Evolutionary conservation across 2,797 vertebrate species (phyloP), one percentile per base, ranked within the genome.

Genomic region (Anguilla marmorata): DNA sequence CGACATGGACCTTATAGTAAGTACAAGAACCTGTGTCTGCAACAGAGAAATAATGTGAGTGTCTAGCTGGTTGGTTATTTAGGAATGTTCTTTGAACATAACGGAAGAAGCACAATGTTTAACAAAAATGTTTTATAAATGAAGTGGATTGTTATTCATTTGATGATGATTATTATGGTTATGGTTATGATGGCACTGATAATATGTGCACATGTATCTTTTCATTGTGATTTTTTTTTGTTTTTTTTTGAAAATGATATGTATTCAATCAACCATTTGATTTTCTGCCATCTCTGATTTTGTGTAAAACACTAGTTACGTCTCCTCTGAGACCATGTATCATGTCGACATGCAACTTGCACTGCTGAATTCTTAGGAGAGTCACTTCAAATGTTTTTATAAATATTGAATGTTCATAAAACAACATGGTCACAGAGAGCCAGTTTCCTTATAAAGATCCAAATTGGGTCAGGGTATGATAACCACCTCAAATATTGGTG

Each of bases 221-320:
- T 3, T 58, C 56, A 19, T 58, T 58, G 56, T 16, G 56, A 58
- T 52, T 45, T 45, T 19, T 11, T 19, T 58, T 58, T 58, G 9
- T 58, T 30, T 63, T 54, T 86, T 91, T 92, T 90, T 88, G 56
- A 66, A 90, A 85, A 54, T 90, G 89, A 66, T 74, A 58, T 58
- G 56, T 58, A 58, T 58, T 58, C 56, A 58, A 14, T 58, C 56
- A 58, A 19, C 56, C 56, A 58, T 58, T 58, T 16, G 89, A 88
- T 89, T 87, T 86, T 69, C 84, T 86, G 83, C 89, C 83, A 90
- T 93, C 89, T 91, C 86, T 91, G 85, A 93, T 90, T 90, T 80
- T 80, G 89, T 90, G 90, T 92, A 91, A 92, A 91, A 90, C 21
- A 58, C 56, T 58, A 58, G 14, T 58, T 58, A 16, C 56, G 16